Evolutionary conservation across 2,888 invertebrate genomes (phyloP).

Genomic region (Amphipoea oculea): DNA sequence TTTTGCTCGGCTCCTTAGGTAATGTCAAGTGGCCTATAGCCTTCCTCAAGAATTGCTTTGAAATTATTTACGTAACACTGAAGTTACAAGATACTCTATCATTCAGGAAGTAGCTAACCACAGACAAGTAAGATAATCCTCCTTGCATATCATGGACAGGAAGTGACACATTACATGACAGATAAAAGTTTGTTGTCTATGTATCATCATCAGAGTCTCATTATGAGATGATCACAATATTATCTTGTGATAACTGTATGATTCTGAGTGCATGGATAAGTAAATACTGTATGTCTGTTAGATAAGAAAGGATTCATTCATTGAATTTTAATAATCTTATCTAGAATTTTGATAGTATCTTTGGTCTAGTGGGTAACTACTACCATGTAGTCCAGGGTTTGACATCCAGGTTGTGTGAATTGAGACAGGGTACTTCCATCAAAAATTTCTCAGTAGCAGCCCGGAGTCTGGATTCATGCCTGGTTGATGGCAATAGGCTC

Average conservation of each 20-base stretch:
- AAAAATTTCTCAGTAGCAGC: not conserved
- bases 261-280: not conserved
- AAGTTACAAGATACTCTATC: not conserved
- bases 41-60: not conserved
- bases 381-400: too few relatives aligned
- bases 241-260: constrained; percentile 6
- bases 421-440: not conserved
- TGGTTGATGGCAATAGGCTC: not conserved
- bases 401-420: not conserved
- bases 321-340: constrained; percentile 16
- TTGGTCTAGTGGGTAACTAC: too few relatives aligned
- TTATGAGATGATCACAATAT: constrained; percentile 17
- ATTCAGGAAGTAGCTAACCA: constrained; percentile 7
- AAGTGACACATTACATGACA: constrained; percentile 17
- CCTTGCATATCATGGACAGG: not conserved
- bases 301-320: not conserved
- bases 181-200: not conserved
- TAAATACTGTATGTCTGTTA: too few relatives aligned
- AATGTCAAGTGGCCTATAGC: too few relatives aligned
- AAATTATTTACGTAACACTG: not conserved
- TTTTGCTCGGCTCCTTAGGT: too few relatives aligned
- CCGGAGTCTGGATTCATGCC: too few relatives aligned
- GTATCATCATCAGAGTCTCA: constrained; percentile 31
- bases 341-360: not conserved
- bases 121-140: constrained; percentile 16